Evolutionary conservation across 2,113 vertebrate species (phyloP), one percentile per base, ranked within the genome.

Genomic region (Brachypodius melanocephalos): DNA sequence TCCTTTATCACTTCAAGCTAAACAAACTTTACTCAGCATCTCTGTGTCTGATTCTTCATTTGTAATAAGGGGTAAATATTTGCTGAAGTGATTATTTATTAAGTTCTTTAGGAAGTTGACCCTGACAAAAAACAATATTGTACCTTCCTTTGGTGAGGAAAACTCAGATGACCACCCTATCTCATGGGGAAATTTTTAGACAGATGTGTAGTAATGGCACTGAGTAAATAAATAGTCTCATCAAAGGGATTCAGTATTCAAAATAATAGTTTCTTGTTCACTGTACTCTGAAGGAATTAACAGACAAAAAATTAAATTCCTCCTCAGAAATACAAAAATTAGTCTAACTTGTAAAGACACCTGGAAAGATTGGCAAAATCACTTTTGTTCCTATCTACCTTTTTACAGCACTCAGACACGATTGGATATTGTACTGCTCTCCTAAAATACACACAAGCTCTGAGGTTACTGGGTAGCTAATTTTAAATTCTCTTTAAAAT

Each of bases 261-360:
- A 77, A 74, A 34, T 10, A 59, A 49, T 10, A 71, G 38, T 34
- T 95, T 88, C 49, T 62, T 71, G n/a, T 54, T 72, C 58, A 48
- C 13, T 63, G 28, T 8, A 45, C 74, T 80, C 42, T 77, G 55
- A 89, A 80, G 38, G 59, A 89, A 77, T 45, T 48, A 86, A 85
- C 72, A 89, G 74, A 40, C 5, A 78, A 78, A 94, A 86, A 28
- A 54, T 76, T 67, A 87, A 85, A 78, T 88, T 62, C n/a, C 15
- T 82, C 67, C 42, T 58, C 55, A 74, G 88, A 31, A 77, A 78
- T 34, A 66, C 6, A 49, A 92, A 96, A 92, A 92, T 29, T 21
- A 84, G 61, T 85, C 62, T 91, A 89, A 93, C 62, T 92, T 72
- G 32, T 76, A 90, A 95, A 89, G 61, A 95, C 22, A 90, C 38